These are phyloP conservation scores for Motacilla alba DNA, from an alignment of 2,113 vertebrate genomes.

Conservation along the genomic window DNA sequence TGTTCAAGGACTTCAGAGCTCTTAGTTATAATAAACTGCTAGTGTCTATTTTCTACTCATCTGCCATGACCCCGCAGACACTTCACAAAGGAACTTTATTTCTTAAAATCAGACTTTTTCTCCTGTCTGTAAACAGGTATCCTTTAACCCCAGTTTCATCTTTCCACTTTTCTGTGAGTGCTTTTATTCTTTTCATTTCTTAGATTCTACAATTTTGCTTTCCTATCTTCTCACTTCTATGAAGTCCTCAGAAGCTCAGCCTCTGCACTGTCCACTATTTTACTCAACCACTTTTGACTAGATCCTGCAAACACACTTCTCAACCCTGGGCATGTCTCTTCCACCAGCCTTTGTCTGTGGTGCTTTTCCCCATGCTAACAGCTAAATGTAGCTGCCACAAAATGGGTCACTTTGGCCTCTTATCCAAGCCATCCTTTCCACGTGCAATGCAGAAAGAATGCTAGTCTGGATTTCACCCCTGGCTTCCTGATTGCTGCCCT, in stretches of 20 bases:
- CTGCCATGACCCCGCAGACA: not conserved
- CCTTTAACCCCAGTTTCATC: not conserved
- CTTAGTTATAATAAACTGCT: not conserved
- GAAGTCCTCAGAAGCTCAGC: not conserved
- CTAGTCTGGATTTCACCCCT: not conserved
- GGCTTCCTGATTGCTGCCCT: not conserved
- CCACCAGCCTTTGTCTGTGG: not conserved
- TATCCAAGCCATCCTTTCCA: not conserved
- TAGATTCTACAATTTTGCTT: not conserved
- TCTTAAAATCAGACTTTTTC: not conserved
- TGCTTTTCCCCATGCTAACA: not conserved
- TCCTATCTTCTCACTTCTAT: not conserved
- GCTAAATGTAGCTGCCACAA: not conserved
- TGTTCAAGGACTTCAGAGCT: not conserved
- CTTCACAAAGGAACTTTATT: not conserved
- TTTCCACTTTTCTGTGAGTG: not conserved
- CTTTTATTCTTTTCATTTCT: not conserved
- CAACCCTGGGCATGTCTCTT: not conserved
- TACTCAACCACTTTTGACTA: not conserved
- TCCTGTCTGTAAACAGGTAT: not conserved
- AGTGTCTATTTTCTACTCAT: not conserved
- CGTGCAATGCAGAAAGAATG: not conserved
- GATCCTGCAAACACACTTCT: not conserved
- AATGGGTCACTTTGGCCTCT: not conserved
- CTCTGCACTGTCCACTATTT: not conserved